Base-by-base conservation (phyloP, 2,113 vertebrate genomes). In the Piprites chloris region DNA sequence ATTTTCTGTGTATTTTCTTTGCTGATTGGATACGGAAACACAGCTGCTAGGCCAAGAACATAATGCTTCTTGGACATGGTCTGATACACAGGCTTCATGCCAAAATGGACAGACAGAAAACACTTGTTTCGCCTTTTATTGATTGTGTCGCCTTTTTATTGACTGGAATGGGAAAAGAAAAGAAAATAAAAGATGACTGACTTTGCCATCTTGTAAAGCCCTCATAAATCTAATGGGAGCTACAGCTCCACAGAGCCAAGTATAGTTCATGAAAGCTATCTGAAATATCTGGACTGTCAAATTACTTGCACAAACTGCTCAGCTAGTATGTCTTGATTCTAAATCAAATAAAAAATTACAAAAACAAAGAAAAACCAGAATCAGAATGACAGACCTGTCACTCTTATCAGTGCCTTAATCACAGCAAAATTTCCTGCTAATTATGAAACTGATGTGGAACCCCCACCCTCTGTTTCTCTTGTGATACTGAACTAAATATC, bases 61-160 rank as follows among this genome's bases (percentile, higher is more conserved):
- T 52, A 84, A 78, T 15, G 53, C 53, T 68, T 90, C 82, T 80
- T 80, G 68, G 56, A 77, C 20, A 37, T 12, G 7, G 35, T 44
- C 77, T 67, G 55, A 93, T 32, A 49, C 3, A 6, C 3, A 85
- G 85, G 65, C 14, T 71, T 89, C 41, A 81, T 22, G n/a, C 11
- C 85, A 94, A 95, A 92, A 88, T 4, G 32, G 73, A 94, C 42
- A 67, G 55, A 93, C 32, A 83, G 63, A 86, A 94, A 95, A 93
- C 46, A 89, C 26, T 79, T 82, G 30, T 35, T 88, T 93, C 1
- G 12, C 61, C 61, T 86, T 89, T 92, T 92, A 67, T 49, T 88
- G 33, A 96, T 76, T 82, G 30, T 35, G 88, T 94, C 1, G 15
- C 68, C 65, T 90, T 89, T 87, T 92, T 92, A 65, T 49, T 88